Percentiles rank a stretch among this genome's conserved stretches.
Evolutionary conservation across 2,113 vertebrate species (phyloP).

Genomic region (Psophia crepitans): DNA sequence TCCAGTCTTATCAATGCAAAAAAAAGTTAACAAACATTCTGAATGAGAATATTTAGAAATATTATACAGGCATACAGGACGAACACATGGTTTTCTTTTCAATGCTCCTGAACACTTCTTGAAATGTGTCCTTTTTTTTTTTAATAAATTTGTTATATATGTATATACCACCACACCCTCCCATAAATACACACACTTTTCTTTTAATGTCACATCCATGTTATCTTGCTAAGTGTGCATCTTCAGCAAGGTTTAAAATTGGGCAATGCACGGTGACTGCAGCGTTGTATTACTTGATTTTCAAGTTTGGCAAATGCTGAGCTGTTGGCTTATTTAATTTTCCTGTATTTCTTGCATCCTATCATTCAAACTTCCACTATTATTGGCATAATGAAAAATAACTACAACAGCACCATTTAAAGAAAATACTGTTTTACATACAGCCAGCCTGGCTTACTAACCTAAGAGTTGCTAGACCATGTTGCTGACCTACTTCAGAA

Average conservation of each 20-base stretch:
- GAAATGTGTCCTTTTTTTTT: background rate
- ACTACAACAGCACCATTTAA: background rate
- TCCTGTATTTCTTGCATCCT: background rate
- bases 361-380: background rate
- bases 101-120: background rate
- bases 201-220: background rate
- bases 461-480: background rate
- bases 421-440: background rate
- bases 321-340: background rate
- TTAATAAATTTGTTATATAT: no score
- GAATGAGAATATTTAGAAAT: background rate
- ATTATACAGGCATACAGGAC: background rate
- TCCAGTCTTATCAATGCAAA: background rate
- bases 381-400: background rate
- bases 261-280: background rate
- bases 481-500: background rate
- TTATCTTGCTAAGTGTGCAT: background rate
- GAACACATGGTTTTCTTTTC: background rate
- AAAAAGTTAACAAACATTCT: background rate
- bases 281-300: background rate
- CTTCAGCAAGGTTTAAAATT: background rate
- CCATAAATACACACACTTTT: accelerated
- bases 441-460: background rate
- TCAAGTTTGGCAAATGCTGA: background rate
- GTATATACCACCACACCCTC: accelerated